Percentiles rank a stretch among this genome's conserved stretches.
These are phyloP conservation scores for Hyperopisus bebe DNA, from an alignment of 2,113 vertebrate genomes.

Conservation along the genomic window DNA sequence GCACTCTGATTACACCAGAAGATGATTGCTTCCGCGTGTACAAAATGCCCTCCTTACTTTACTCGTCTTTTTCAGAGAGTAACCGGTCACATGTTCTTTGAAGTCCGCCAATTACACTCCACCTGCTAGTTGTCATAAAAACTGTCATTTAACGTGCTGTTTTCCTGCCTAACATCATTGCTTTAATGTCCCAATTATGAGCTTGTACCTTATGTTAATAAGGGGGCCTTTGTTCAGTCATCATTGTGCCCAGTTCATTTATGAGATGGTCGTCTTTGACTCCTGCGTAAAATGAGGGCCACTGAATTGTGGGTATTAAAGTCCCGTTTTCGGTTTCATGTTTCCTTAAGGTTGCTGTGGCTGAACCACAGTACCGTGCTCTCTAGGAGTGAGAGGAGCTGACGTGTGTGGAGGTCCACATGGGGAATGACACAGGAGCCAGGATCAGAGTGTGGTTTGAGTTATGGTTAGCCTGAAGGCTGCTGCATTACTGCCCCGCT, in stretches of 20 bases:
- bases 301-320: not conserved
- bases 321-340: not conserved
- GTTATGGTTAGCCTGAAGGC: not conserved
- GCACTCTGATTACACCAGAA: not conserved
- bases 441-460: not conserved
- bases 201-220: not conserved
- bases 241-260: not conserved
- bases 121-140: slow-evolving; percentile 4
- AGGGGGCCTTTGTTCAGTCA: not conserved
- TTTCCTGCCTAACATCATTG: not conserved
- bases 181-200: not conserved
- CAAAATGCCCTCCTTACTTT: not conserved
- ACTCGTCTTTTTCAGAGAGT: not conserved
- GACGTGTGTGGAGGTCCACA: not conserved
- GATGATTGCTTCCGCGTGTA: not conserved
- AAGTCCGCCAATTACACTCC: not conserved
- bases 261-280: not conserved
- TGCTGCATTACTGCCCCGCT: not conserved
- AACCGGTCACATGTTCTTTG: not conserved
- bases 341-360: not conserved
- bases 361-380: not conserved
- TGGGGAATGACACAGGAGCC: not conserved
- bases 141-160: not conserved
- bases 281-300: not conserved
- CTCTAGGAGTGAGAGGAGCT: not conserved